phyloP scores from a whole-genome alignment of 2,113 vertebrate genomes.

The Mesitornis unicolor region DNA sequence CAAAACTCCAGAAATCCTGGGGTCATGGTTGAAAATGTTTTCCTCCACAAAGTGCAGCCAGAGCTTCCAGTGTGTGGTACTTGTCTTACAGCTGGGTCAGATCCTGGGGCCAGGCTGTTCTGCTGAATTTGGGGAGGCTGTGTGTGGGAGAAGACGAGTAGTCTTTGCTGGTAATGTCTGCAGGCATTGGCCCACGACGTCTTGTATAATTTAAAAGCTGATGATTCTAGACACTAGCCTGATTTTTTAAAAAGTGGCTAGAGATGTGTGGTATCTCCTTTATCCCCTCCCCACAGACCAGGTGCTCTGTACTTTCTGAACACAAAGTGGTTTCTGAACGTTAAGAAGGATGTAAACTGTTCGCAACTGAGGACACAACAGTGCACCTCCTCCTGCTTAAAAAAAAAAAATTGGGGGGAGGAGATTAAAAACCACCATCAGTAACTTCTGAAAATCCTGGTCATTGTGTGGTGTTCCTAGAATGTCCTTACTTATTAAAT shows the following conservation, averaged over 20 bases:
- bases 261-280: not conserved
- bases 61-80: not conserved
- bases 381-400: not conserved
- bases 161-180: not conserved
- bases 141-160: not conserved
- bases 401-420: no score
- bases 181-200: not conserved
- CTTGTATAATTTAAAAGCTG: not conserved
- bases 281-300: not conserved
- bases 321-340: not conserved
- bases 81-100: not conserved
- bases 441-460: not conserved
- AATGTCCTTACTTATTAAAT: not conserved
- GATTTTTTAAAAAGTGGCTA: not conserved
- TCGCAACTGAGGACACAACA: not conserved
- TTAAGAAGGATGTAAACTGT: constrained; percentile 2
- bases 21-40: not conserved
- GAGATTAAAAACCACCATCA: not conserved
- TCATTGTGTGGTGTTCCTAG: not conserved
- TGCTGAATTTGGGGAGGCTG: not conserved
- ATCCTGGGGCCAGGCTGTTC: not conserved
- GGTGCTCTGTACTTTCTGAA: constrained; percentile 30
- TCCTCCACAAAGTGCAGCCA: not conserved
- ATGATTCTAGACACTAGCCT: not conserved
- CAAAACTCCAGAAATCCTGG: not conserved